Evolutionary conservation across 2,113 vertebrate species (phyloP), one percentile per base, ranked within the genome.

Genomic region (Verasper variegatus): DNA sequence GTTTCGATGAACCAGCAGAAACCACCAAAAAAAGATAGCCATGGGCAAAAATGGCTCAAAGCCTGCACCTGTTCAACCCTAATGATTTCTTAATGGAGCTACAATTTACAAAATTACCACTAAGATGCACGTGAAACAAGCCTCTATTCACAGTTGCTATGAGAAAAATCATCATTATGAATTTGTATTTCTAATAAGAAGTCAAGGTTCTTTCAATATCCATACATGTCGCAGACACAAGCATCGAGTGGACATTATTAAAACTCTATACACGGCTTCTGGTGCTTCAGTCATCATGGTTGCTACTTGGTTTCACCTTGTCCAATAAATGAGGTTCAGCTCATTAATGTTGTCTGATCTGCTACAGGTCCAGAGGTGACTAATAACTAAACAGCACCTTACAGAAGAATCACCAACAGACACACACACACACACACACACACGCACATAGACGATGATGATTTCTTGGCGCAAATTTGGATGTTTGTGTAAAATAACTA

Each of bases 301-400:
- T 73, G 62, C 74, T 56, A 60, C 70, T 80, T 71, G 56, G n/a
- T 78, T 86, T 88, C 84, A 83, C 61, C 74, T 81, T 78, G 67
- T 56, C 78, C 63, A 88, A 71, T 71, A 83, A 78, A 89, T 81
- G 10, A 64, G 60, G 55, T 78, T 85, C 57, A 66, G 35, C 78
- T 85, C 56, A 83, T 76, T 83, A 81, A 70, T 61, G 40, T 27
- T 40, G 24, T 78, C 83, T 76, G 67, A 57, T 26, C 64, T 70
- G 81, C 57, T 83, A 78, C 73, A 86, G 85, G 80, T 85, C 60
- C 61, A 83, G 78, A 83, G 80, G 31, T 71, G 63, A 87, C 77
- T 76, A 70, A 81, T 89, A 87, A 89, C 85, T 83, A 58, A 83
- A 76, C 64, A 83, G 27, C 66, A 27, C 35, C 31, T 31, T 31